These are phyloP conservation scores for Phoebastria nigripes DNA, from an alignment of 2,797 vertebrate species.

Conservation along the genomic window DNA sequence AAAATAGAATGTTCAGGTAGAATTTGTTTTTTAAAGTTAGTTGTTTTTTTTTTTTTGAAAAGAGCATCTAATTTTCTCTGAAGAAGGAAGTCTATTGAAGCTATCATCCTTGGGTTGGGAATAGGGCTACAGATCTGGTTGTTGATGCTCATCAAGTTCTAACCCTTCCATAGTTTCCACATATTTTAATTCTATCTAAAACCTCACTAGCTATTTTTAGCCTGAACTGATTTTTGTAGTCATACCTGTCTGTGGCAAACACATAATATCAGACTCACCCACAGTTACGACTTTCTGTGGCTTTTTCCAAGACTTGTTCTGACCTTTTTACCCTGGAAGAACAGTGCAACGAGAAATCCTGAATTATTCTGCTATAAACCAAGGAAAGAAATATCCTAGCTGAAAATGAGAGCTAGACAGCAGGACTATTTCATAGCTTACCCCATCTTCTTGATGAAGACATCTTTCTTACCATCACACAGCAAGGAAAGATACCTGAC, in stretches of 20 bases:
- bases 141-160: neutral
- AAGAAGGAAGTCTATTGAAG: neutral
- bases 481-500: neutral
- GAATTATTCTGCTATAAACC: neutral
- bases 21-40: neutral
- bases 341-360: neutral
- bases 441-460: neutral
- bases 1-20: neutral
- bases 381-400: neutral
- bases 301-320: neutral
- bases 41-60: neutral
- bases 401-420: neutral
- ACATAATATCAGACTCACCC: neutral
- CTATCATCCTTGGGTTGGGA: neutral
- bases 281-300: neutral
- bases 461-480: too few relatives aligned
- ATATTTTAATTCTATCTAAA: neutral
- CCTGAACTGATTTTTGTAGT: neutral
- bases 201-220: neutral
- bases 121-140: neutral
- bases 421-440: neutral
- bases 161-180: neutral
- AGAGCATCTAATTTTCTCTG: neutral
- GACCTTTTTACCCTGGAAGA: neutral
- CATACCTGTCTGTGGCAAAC: neutral